Conservation (phyloP, 30 jellyfish, hydroid and myxozoan genomes). For the Hydractinia echinata region DNA sequence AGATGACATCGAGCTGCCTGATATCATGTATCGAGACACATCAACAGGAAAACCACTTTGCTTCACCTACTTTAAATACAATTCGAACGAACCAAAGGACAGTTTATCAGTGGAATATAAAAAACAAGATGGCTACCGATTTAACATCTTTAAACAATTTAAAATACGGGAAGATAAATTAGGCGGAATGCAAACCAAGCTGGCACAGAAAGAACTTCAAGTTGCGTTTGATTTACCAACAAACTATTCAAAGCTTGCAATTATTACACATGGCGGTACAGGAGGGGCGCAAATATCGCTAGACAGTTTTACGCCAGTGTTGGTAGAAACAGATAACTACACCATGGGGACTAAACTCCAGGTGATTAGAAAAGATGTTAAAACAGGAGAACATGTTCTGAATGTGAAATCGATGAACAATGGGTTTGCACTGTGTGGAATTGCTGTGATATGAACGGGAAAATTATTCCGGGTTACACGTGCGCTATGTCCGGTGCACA, state of each 20-base stretch:
- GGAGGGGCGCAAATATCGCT: constrained; percentile 92
- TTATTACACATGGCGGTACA: constrained; percentile 76
- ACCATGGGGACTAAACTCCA: constrained; percentile 93
- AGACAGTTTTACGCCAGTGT: constrained; percentile 77
- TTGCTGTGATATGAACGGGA: constrained; percentile 45
- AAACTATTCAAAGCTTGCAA: constrained; percentile 66
- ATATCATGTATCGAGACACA: constrained; percentile 61
- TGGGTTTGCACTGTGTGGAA: constrained; percentile 94
- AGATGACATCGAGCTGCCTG: constrained; percentile 52
- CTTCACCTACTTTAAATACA: constrained; percentile 61
- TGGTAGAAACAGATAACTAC: constrained; percentile 75
- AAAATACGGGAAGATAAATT: constrained; percentile 74
- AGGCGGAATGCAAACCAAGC: constrained; percentile 90
- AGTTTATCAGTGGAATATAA: constrained; percentile 58
- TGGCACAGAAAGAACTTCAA: constrained; percentile 79
- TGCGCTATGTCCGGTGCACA: no score
- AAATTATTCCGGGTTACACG: no score
- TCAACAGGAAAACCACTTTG: constrained; percentile 68
- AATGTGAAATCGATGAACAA: constrained; percentile 59
- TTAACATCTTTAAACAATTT: constrained; percentile 72
- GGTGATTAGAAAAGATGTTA: constrained; percentile 65
- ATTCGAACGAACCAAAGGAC: constrained; percentile 72
- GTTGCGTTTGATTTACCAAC: constrained; percentile 58
- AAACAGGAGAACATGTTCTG: constrained; percentile 70
- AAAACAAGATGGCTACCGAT: constrained; percentile 70